phyloP scores from a whole-genome alignment of 2,888 invertebrate genomes.

The Homarus gammarus region DNA sequence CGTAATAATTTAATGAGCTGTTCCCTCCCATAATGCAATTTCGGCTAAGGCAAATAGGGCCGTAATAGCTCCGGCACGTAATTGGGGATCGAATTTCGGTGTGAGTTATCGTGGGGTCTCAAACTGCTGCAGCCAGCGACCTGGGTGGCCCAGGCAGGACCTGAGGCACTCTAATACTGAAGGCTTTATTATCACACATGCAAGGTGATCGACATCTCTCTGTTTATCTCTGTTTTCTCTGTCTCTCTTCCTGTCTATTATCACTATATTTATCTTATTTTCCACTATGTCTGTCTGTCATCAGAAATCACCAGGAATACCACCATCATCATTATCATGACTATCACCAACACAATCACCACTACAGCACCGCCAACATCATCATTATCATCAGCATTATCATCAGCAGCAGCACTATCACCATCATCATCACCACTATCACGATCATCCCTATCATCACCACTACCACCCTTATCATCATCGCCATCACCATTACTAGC shows the following conservation, averaged over 20 bases:
- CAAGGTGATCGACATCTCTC: background rate
- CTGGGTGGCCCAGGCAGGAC: background rate
- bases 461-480: no score
- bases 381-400: no score
- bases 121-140: background rate
- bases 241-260: background rate
- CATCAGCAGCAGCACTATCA: no score
- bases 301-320: no score
- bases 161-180: background rate
- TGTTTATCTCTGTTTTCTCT: background rate
- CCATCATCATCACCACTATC: no score
- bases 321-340: no score
- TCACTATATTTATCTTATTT: no score
- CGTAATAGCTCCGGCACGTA: background rate
- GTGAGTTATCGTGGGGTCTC: background rate
- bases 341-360: no score
- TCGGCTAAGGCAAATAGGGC: background rate
- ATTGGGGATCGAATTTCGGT: background rate
- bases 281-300: no score
- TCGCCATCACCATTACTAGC: no score
- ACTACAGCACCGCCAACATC: no score
- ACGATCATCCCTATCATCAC: no score
- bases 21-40: constrained; percentile 1
- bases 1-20: background rate
- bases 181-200: background rate